Percentiles rank a stretch among this genome's conserved stretches.
phyloP scores from a whole-genome alignment of 2,888 invertebrate genomes.

The Stenchaetothrips biformis region DNA sequence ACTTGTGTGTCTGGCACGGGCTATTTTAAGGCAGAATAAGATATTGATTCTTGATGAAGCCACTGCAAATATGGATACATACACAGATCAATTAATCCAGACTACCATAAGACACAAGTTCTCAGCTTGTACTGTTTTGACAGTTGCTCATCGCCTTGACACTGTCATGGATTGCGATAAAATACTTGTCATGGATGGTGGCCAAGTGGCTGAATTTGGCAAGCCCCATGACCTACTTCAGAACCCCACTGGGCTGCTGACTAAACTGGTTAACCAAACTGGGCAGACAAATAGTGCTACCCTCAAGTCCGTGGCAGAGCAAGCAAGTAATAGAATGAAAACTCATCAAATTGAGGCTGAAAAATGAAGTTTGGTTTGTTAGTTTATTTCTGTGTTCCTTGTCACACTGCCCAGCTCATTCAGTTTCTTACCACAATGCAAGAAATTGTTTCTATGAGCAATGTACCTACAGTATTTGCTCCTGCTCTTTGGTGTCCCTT shows the following conservation, averaged over 20 bases:
- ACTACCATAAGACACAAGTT: constrained; percentile 76
- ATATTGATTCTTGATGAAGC: constrained; percentile 88
- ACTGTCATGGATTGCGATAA: constrained; percentile 91
- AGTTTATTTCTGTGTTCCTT: not conserved
- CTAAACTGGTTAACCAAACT: not conserved
- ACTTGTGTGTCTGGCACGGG: constrained; percentile 82
- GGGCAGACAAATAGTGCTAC: not conserved
- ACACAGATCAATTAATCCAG: constrained; percentile 81
- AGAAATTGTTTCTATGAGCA: not conserved
- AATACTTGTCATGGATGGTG: constrained; percentile 81
- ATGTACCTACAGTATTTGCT: not conserved
- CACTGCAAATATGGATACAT: constrained; percentile 88
- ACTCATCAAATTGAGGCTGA: not conserved
- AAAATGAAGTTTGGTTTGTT: not conserved
- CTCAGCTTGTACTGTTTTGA: constrained; percentile 78
- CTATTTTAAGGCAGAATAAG: constrained; percentile 75
- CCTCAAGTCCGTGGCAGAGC: not conserved
- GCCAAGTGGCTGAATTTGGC: constrained; percentile 65
- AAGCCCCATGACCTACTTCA: constrained; percentile 59
- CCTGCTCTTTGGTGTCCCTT: not conserved
- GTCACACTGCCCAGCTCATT: not conserved
- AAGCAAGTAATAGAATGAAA: not conserved
- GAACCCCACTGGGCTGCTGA: constrained; percentile 40
- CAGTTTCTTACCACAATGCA: not conserved
- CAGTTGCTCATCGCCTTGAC: constrained; percentile 85